These are phyloP conservation scores for Drosophila simulans DNA, from an alignment of 1,140 invertebrate species.

Conservation along the genomic window DNA sequence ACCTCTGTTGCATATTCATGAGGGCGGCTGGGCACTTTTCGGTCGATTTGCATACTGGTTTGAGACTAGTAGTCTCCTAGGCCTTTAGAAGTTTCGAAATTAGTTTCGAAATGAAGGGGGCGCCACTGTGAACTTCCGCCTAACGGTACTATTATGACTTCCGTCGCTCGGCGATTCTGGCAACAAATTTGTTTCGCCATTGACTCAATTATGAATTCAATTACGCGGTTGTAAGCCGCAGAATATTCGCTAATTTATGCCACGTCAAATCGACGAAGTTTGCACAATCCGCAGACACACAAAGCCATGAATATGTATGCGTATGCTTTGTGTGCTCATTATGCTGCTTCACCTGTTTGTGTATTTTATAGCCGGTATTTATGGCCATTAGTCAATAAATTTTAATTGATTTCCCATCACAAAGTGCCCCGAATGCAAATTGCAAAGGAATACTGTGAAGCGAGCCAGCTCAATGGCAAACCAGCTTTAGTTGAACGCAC, in stretches of 20 bases:
- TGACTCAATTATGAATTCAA: conserved; percentile 63
- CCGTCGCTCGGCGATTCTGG: conserved; percentile 16
- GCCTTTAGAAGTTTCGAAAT: conserved; percentile 21
- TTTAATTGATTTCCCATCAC: conserved; percentile 53
- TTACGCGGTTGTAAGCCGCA: conserved; percentile 53
- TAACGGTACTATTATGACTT: conserved; percentile 30
- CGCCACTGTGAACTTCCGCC: conserved; percentile 24
- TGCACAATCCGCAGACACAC: conserved; percentile 43
- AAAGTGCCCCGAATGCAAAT: conserved; percentile 16
- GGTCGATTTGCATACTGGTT: conserved; percentile 53
- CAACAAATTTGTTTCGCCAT: conserved; percentile 57
- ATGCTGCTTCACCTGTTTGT: conserved; percentile 17
- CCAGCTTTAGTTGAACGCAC: background rate
- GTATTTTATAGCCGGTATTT: conserved; percentile 33
- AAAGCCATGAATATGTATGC: conserved; percentile 32
- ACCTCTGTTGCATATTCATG: conserved; percentile 52
- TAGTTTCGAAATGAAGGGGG: conserved; percentile 38
- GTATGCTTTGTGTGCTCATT: conserved; percentile 17
- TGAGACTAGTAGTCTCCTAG: background rate
- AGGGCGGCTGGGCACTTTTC: conserved; percentile 31
- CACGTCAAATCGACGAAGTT: conserved; percentile 45
- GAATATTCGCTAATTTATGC: conserved; percentile 57
- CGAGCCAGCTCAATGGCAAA: conserved; percentile 18
- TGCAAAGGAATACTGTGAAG: conserved; percentile 28
- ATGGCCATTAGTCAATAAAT: conserved; percentile 54